phyloP scores from a whole-genome alignment of 2,113 vertebrate genomes.

The Notothenia rossii region DNA sequence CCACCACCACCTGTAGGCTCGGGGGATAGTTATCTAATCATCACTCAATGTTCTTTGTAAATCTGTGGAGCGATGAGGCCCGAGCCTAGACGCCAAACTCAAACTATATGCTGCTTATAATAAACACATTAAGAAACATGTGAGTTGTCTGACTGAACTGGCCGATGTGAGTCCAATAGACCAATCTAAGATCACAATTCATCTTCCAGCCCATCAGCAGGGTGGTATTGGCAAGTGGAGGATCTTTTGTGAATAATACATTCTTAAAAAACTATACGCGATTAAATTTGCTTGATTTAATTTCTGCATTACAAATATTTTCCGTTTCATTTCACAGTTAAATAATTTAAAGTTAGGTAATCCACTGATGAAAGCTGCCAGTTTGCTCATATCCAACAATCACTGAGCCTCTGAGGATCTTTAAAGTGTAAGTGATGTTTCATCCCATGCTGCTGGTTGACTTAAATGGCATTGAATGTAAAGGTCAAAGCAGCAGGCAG shows the following conservation, averaged over 20 bases:
- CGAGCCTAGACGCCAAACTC: too few species aligned
- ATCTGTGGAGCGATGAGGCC: too few species aligned
- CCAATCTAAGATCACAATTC: neutral
- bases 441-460: constrained; percentile 28
- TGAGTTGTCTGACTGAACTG: neutral
- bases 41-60: too few species aligned
- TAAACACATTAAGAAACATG: too few species aligned
- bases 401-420: neutral
- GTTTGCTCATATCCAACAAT: too few species aligned
- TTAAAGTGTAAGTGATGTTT: constrained; percentile 2
- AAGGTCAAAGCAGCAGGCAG: constrained; percentile 42
- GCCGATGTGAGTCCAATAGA: neutral
- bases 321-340: constrained; percentile 44
- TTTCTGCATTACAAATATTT: constrained; percentile 73
- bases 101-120: too few species aligned
- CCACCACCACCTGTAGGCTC: too few species aligned
- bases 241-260: neutral
- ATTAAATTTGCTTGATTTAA: constrained; percentile 79
- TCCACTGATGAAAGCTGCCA: too few species aligned
- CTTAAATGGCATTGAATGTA: constrained; percentile 8
- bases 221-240: neutral
- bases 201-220: neutral
- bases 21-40: too few species aligned
- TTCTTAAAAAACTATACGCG: constrained; percentile 79
- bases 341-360: constrained; percentile 22